Evolutionary conservation across 2,888 invertebrate genomes (phyloP), one percentile per base, ranked within the genome.

Genomic region (Coleophora deauratella): DNA sequence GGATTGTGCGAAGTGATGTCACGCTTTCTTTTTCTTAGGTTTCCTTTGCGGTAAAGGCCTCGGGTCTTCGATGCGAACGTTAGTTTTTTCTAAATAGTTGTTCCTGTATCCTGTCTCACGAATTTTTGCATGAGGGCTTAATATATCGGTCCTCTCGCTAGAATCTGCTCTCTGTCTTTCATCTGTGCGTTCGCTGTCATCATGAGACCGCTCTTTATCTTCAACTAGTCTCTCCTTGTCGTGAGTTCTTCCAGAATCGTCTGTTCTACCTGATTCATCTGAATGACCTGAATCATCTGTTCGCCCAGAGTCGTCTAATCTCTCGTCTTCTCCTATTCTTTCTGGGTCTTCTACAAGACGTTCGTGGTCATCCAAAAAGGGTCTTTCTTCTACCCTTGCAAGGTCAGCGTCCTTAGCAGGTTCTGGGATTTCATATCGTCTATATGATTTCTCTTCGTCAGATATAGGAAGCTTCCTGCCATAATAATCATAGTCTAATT

Each of bases 401-500:
- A 75, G 51, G 34, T 81, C 79, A 0, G 70, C 56, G 47, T 82
- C 73, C 28, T 57, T 50, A 0, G 84, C 79, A 1, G 85, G 85
- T 1, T 74, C 55, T 0, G 86, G 79, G 3, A 76, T 51, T 0
- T 70, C 75, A 27, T 80, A 51, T 2, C 58, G 54, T 45, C 62
- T 57, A 50, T 59, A 79, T 45, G 59, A 66, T 40, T 72, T 56
- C 46, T 86, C 85, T 49, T 84, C 80, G 11, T 75, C 60, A 0
- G 85, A 82, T 27, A 74, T 54, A 0, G 76, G 74, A 2, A 68
- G 46, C 42, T 74, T 72, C 2, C 68, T 63, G 2, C 82, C 84
- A 51, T 61, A 80, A 53, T 80, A 85, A 50, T 84, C 82, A 50
- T 74, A 81, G 40, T 75, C 70, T 0, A 66, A 76, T 3, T 68